These are phyloP conservation scores for Nomada goodeniana DNA, from an alignment of 2,888 invertebrate genomes.

Conservation along the genomic window DNA sequence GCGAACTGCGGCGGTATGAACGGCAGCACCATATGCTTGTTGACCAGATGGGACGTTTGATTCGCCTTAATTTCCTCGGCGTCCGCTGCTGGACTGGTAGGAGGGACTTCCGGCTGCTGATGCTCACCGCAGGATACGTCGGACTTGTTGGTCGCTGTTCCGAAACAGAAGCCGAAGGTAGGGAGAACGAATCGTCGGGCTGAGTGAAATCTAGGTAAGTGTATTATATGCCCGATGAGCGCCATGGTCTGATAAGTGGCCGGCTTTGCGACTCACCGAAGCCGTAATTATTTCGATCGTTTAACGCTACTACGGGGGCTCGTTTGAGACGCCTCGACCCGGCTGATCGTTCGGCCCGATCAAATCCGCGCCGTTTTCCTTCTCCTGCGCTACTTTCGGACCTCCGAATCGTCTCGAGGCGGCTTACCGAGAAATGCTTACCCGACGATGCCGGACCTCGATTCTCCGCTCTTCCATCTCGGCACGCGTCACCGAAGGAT, in stretches of 20 bases:
- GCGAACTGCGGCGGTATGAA: constrained; percentile 97
- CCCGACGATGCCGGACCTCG: not conserved
- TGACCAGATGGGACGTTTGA: constrained; percentile 88
- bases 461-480: constrained; percentile 54
- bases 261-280: constrained; percentile 79
- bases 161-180: constrained; percentile 75
- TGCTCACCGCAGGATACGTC: constrained; percentile 76
- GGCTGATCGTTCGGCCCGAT: constrained; percentile 59
- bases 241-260: constrained; percentile 83
- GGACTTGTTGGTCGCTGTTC: constrained; percentile 83
- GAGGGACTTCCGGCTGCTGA: constrained; percentile 79
- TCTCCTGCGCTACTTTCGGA: not conserved
- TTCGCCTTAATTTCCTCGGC: constrained; percentile 79
- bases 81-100: constrained; percentile 84
- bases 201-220: constrained; percentile 84
- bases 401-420: not conserved
- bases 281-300: constrained; percentile 52
- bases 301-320: constrained; percentile 17
- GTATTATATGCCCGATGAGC: constrained; percentile 83
- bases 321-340: constrained; percentile 57
- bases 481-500: constrained; percentile 17
- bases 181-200: constrained; percentile 68
- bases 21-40: constrained; percentile 93
- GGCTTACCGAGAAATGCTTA: not conserved
- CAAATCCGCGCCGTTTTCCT: not conserved